Percentiles rank a stretch among this genome's conserved stretches.
These are phyloP conservation scores for Pristiophorus japonicus DNA, from an alignment of 2,113 vertebrate species.

Conservation along the genomic window DNA sequence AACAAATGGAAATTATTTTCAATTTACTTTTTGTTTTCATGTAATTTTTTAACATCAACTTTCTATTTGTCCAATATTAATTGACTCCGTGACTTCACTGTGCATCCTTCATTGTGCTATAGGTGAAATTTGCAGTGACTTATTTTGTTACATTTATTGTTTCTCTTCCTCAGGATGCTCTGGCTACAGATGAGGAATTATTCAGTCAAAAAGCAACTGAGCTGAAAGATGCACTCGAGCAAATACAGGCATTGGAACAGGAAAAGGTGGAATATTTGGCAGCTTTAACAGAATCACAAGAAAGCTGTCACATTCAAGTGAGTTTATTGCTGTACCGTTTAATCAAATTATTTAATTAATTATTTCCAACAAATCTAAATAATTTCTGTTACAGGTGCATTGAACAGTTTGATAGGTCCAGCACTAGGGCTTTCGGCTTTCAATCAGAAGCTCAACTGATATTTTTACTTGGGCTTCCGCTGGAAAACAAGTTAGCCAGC, in stretches of 20 bases:
- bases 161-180: constrained; percentile 56
- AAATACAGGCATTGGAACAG: constrained; percentile 56
- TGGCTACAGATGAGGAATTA: constrained; percentile 57
- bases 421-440: neutral
- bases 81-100: neutral
- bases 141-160: neutral
- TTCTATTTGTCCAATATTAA: neutral
- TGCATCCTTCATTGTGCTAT: neutral
- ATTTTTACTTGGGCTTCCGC: neutral
- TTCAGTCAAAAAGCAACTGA: constrained; percentile 65
- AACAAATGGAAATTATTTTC: neutral
- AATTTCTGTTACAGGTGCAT: neutral
- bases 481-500: neutral
- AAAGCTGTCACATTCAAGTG: constrained; percentile 66
- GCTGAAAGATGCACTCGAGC: constrained; percentile 55
- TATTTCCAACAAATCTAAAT: neutral
- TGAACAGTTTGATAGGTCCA: neutral
- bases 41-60: neutral
- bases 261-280: constrained; percentile 55
- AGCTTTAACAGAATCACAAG: constrained; percentile 59
- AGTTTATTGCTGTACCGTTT: constrained; percentile 39
- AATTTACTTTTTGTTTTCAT: neutral
- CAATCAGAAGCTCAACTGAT: neutral
- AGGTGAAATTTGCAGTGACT: neutral
- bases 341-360: neutral